Evolutionary conservation across 2,113 vertebrate genomes (phyloP).

Genomic region (Camelus dromedarius): DNA sequence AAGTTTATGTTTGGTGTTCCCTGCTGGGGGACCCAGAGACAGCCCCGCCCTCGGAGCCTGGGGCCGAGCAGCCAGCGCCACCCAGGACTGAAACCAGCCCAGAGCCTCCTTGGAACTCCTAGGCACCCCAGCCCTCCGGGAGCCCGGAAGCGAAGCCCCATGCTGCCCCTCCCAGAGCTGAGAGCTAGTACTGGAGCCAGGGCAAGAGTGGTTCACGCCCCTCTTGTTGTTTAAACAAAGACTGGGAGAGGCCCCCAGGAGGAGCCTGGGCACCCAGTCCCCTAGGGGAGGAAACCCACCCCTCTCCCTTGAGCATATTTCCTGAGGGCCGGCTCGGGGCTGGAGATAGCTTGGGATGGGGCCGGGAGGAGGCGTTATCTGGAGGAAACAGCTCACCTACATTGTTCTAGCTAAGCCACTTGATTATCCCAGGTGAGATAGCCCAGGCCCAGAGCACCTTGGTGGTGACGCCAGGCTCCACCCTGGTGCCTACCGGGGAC

Average conservation of each 20-base stretch:
- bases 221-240: neutral
- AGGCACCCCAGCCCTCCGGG: neutral
- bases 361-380: neutral
- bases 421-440: neutral
- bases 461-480: neutral
- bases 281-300: neutral
- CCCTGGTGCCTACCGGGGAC: neutral
- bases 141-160: neutral
- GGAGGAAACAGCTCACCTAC: neutral
- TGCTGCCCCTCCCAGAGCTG: neutral
- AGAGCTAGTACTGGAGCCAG: neutral
- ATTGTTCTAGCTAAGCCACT: neutral
- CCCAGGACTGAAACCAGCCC: neutral
- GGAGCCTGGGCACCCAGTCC: neutral
- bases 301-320: accelerated
- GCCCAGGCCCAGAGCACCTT: neutral
- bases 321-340: neutral
- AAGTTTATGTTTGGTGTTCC: too few species aligned
- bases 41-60: neutral
- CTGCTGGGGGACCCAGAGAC: neutral
- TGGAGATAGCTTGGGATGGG: neutral
- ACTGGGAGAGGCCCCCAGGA: neutral
- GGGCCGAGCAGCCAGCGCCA: neutral
- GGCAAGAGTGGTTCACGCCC: neutral
- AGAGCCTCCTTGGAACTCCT: neutral